These are phyloP conservation scores for Chaenodraco wilsoni DNA, from an alignment of 2,797 vertebrate species.

Conservation along the genomic window DNA sequence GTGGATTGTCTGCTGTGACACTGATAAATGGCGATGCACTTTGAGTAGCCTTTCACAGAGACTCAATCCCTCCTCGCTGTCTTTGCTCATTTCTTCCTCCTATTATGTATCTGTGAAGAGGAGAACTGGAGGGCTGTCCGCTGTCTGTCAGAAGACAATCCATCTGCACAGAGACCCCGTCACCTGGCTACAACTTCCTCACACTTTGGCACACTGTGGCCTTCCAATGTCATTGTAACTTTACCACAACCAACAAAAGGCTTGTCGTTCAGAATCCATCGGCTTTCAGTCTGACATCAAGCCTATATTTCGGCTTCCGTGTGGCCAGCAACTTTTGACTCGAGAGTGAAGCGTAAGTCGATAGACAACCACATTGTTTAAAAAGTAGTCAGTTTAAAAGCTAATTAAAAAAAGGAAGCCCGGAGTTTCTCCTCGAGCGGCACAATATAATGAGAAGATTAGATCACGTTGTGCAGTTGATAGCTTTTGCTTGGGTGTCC, in stretches of 20 bases:
- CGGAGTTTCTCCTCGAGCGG: too few relatives aligned
- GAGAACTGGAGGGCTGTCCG: constrained; percentile 44
- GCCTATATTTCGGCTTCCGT: too few relatives aligned
- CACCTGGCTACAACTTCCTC: constrained; percentile 30
- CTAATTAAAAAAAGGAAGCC: too few relatives aligned
- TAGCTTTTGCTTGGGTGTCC: neutral
- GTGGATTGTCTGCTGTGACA: constrained; percentile 67
- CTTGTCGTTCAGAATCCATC: neutral
- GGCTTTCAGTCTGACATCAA: too few relatives aligned
- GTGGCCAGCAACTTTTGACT: too few relatives aligned
- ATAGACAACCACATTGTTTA: too few relatives aligned
- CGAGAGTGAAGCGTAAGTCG: too few relatives aligned
- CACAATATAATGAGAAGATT: too few relatives aligned
- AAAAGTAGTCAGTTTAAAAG: too few relatives aligned
- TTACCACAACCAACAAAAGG: neutral
- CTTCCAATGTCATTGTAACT: constrained; percentile 7
- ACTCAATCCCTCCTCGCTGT: constrained; percentile 70
- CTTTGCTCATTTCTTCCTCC: constrained; percentile 61
- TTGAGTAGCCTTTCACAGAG: constrained; percentile 57
- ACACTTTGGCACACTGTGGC: constrained; percentile 1
- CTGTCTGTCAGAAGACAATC: constrained; percentile 65
- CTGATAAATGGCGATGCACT: constrained; percentile 76
- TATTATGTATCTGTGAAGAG: constrained; percentile 74
- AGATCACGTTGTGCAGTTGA: neutral
- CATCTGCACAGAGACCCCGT: constrained; percentile 50